These are phyloP conservation scores for Cybosia mesomella DNA, from an alignment of 2,888 invertebrate genomes.

Conservation along the genomic window DNA sequence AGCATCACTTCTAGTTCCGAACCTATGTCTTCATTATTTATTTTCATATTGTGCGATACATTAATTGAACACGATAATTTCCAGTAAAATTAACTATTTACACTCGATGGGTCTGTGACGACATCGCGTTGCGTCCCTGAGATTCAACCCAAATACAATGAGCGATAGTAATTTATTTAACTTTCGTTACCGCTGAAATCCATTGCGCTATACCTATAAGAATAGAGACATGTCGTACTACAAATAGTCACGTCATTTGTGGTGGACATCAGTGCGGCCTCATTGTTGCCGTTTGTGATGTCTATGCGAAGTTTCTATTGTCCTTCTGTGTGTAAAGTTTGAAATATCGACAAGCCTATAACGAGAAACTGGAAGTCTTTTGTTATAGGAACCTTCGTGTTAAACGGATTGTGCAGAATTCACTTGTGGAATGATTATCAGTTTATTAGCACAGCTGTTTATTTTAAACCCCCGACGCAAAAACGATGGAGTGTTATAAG, in stretches of 20 bases:
- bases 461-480: no score
- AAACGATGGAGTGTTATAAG: no score
- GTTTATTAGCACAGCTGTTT: conserved; percentile 10
- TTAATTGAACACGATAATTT: conserved; percentile 43
- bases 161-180: conserved; percentile 1
- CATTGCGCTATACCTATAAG: conserved; percentile 52
- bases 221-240: conserved; percentile 54
- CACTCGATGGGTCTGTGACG: conserved; percentile 24
- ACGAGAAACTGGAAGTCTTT: conserved; percentile 65
- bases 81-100: conserved; percentile 49
- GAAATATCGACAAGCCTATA: conserved; percentile 80
- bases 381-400: conserved; percentile 74
- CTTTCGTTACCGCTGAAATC: conserved; percentile 49
- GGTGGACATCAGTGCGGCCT: conserved; percentile 68
- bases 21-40: background rate
- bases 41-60: conserved; percentile 35
- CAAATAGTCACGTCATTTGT: conserved; percentile 64
- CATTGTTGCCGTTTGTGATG: conserved; percentile 70
- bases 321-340: conserved; percentile 77
- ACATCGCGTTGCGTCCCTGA: conserved; percentile 26
- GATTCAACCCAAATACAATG: conserved; percentile 21
- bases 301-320: conserved; percentile 80
- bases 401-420: conserved; percentile 36
- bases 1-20: no score
- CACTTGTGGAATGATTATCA: background rate